Evolutionary conservation across 2,888 invertebrate species (phyloP).

Genomic region (Patella pellucida): DNA sequence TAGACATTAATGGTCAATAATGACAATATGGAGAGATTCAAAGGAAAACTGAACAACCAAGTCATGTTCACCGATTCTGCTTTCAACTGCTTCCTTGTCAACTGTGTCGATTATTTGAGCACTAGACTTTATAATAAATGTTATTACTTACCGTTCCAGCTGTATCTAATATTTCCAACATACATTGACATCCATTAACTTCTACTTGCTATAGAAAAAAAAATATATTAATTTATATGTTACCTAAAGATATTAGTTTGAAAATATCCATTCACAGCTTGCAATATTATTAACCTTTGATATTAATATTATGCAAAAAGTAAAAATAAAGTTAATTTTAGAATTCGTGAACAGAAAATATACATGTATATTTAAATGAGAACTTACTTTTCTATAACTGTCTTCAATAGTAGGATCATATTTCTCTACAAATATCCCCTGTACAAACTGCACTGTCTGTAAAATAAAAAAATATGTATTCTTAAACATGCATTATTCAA

Average conservation of each 20-base stretch:
- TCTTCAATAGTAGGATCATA: constrained; percentile 99
- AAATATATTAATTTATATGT: not conserved
- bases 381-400: constrained; percentile 90
- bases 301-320: no score
- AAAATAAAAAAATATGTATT: constrained; percentile 40
- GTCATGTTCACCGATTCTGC: no score
- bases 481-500: no score
- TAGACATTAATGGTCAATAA: no score
- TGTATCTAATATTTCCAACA: constrained; percentile 99
- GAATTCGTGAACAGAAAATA: not conserved
- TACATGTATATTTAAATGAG: not conserved
- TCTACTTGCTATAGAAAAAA: constrained; percentile 84
- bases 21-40: no score
- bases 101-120: not conserved
- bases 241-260: no score
- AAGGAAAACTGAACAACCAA: no score
- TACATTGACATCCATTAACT: constrained; percentile 99
- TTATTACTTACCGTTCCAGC: constrained; percentile 89
- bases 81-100: no score
- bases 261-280: no score
- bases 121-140: not conserved
- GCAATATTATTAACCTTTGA: no score
- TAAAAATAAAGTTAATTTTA: no score
- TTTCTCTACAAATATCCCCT: constrained; percentile 99
- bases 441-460: constrained; percentile 93